Conservation (phyloP, 2,797 vertebrate genomes). For the Tenualosa thibaudeaui region DNA sequence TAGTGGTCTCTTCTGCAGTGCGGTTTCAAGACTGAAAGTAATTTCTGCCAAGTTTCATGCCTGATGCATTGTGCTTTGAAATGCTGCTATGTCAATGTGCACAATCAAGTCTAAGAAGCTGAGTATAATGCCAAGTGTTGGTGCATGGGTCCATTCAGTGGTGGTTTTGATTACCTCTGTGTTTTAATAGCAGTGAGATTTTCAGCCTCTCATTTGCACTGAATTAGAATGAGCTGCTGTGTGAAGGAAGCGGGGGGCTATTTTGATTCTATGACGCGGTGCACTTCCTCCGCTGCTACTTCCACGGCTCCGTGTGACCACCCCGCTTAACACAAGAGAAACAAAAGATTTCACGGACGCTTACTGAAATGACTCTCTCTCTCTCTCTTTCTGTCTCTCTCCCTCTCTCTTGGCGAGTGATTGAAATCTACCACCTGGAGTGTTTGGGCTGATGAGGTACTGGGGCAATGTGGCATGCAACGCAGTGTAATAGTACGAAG, state of each 20-base stretch:
- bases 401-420: conserved; percentile 1
- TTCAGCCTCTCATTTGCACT: conserved; percentile 3
- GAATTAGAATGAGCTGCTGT: conserved; percentile 10
- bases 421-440: conserved; percentile 19
- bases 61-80: background rate
- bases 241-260: background rate
- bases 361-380: background rate
- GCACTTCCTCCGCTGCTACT: background rate
- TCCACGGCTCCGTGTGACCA: background rate
- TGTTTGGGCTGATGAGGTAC: background rate
- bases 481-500: background rate
- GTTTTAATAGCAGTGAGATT: background rate
- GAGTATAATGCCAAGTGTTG: background rate
- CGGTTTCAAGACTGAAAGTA: background rate
- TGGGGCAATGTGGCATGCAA: conserved; percentile 14
- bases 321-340: background rate
- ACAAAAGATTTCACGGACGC: conserved; percentile 7
- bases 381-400: background rate
- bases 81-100: background rate
- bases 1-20: background rate
- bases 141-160: background rate
- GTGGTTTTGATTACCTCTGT: background rate
- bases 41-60: background rate
- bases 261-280: background rate
- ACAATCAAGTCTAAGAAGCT: background rate